These are phyloP conservation scores for Lasioglossum malachurum DNA, from an alignment of 2,888 invertebrate species.

Conservation along the genomic window DNA sequence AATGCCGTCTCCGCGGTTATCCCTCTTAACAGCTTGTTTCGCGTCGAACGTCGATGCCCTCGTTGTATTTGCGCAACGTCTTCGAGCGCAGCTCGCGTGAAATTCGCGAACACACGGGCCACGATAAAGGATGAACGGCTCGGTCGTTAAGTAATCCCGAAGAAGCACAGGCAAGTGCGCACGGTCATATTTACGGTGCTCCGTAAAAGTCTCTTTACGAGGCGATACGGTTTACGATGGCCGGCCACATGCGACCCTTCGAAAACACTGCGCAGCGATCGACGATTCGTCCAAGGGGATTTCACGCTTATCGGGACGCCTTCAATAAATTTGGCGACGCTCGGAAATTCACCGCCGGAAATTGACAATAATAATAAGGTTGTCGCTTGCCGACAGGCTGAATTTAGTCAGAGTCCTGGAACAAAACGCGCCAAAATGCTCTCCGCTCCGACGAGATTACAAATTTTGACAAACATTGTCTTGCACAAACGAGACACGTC, in stretches of 20 bases:
- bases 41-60: neutral
- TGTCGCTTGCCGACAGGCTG: neutral
- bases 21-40: conserved; percentile 13
- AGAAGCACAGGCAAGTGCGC: conserved; percentile 41
- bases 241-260: conserved; percentile 41
- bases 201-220: conserved; percentile 63
- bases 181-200: conserved; percentile 42
- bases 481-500: neutral
- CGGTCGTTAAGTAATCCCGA: conserved; percentile 58
- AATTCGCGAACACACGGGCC: conserved; percentile 19
- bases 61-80: conserved; percentile 21
- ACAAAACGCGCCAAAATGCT: neutral
- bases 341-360: neutral
- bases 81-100: neutral
- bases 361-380: neutral
- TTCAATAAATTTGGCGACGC: conserved; percentile 14
- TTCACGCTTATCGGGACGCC: conserved; percentile 2
- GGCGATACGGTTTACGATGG: conserved; percentile 55
- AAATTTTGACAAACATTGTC: neutral
- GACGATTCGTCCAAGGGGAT: conserved; percentile 26
- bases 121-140: conserved; percentile 41
- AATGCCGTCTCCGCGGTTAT: neutral
- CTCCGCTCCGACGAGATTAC: too few species aligned
- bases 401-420: neutral
- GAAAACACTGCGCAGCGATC: conserved; percentile 26